These are phyloP conservation scores for Xylocopa sonorina DNA, from an alignment of 1,140 invertebrate species.

Conservation along the genomic window DNA sequence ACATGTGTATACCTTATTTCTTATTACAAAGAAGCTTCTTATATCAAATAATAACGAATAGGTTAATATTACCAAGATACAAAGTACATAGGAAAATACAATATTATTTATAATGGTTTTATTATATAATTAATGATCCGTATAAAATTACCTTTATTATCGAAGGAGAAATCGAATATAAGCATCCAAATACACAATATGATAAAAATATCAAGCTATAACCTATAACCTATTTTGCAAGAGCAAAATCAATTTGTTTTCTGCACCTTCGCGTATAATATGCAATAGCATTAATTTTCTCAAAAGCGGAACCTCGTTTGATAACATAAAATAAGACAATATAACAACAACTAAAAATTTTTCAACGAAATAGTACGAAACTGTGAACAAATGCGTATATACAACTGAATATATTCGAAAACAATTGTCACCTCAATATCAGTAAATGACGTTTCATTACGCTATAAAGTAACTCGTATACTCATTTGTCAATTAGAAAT, in stretches of 20 bases:
- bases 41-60: too few relatives aligned
- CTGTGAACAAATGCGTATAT: neutral
- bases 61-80: neutral
- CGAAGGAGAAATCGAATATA: slow-evolving; percentile 20
- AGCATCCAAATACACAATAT: neutral
- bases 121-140: neutral
- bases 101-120: slow-evolving; percentile 14
- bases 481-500: neutral
- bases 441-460: neutral
- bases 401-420: neutral
- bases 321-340: neutral
- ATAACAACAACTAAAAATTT: slow-evolving; percentile 2
- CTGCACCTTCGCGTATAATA: neutral
- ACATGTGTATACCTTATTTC: neutral
- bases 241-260: neutral
- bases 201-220: neutral
- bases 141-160: neutral
- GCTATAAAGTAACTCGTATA: neutral
- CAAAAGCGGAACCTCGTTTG: neutral
- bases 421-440: neutral
- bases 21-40: neutral
- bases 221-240: slow-evolving; percentile 1
- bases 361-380: neutral
- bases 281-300: neutral
- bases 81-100: neutral